A percentile compares a stretch with the other conserved stretches of the same genome.
These are phyloP conservation scores for Sanderia malayensis DNA, from an alignment of 30 jellyfish, hydroid and myxozoan genomes.

Conservation along the genomic window DNA sequence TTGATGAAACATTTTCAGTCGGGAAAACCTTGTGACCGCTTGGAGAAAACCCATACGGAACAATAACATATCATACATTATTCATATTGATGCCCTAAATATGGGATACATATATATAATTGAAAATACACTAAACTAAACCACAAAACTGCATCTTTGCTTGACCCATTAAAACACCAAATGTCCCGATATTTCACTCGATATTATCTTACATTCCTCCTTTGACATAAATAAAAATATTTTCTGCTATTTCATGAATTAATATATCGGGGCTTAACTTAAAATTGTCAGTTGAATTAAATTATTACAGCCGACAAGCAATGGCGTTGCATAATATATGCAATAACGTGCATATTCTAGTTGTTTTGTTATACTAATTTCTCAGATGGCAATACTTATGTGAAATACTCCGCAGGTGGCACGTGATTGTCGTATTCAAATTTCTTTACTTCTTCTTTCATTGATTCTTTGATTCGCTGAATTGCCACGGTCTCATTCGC, in stretches of 20 bases:
- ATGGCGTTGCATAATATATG: slow-evolving; percentile 9
- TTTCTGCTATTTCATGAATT: background rate
- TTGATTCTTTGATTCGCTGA: slow-evolving; percentile 93
- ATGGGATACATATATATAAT: no score
- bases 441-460: slow-evolving; percentile 94
- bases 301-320: background rate
- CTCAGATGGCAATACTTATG: slow-evolving; percentile 14
- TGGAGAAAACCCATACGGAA: no score
- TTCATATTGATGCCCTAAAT: no score
- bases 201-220: background rate
- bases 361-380: background rate
- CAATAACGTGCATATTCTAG: background rate
- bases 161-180: no score
- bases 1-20: no score
- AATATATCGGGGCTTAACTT: no score
- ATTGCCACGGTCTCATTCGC: slow-evolving; percentile 87
- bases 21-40: no score
- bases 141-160: no score
- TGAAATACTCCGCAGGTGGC: slow-evolving; percentile 59
- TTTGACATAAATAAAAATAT: background rate
- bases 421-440: slow-evolving; percentile 83
- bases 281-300: no score
- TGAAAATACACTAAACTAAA: no score
- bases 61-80: no score
- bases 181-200: no score